Percentiles rank a stretch among this genome's conserved stretches.
These are phyloP conservation scores for Rhipidura dahli DNA, from an alignment of 2,113 vertebrate genomes.

Conservation along the genomic window DNA sequence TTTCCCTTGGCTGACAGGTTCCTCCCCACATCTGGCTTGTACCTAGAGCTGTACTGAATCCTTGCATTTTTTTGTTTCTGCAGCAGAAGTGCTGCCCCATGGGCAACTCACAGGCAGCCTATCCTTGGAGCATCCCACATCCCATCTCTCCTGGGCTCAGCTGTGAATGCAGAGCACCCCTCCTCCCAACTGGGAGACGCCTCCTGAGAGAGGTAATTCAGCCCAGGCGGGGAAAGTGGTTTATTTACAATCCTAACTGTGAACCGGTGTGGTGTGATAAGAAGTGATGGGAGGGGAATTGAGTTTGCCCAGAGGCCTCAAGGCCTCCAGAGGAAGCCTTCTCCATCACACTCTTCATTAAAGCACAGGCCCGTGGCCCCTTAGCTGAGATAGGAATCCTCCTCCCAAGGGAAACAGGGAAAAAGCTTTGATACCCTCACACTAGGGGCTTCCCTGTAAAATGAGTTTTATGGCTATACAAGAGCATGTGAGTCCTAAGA, in stretches of 20 bases:
- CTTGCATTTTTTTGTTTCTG: not conserved
- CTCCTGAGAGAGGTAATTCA: not conserved
- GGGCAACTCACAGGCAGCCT: accelerated
- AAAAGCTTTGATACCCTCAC: not conserved
- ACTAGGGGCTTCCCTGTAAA: accelerated
- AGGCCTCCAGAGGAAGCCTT: not conserved
- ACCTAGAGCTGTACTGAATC: not conserved
- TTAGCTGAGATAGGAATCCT: not conserved
- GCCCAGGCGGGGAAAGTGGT: not conserved
- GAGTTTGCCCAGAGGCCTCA: not conserved
- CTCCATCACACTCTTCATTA: not conserved
- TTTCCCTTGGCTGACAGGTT: not conserved
- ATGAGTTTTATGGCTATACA: not conserved
- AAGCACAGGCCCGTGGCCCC: not conserved
- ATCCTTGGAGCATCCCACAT: not conserved
- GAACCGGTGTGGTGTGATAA: accelerated
- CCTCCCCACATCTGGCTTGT: not conserved
- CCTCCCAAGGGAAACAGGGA: not conserved
- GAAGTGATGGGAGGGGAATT: not conserved
- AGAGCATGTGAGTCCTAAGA: not conserved
- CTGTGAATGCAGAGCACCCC: not conserved
- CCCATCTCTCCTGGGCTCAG: not conserved
- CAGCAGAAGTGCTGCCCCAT: not conserved
- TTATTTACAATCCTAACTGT: not conserved
- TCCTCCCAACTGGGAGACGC: not conserved